Conservation (phyloP, 2,888 invertebrate genomes). For the Dilophus febrilis region DNA sequence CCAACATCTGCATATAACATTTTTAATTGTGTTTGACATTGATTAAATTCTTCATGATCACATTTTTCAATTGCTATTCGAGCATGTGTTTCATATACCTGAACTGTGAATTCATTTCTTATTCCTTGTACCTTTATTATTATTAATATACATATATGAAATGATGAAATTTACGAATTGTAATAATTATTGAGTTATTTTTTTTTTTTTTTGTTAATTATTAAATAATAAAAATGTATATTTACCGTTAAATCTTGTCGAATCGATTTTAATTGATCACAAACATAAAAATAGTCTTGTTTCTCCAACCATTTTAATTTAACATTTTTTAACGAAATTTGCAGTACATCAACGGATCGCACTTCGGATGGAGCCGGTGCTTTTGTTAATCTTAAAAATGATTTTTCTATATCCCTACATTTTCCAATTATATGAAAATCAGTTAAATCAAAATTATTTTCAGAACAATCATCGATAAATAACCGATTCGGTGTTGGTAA, state of each 20-base stretch:
- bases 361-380: conserved; percentile 86
- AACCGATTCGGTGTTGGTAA: conserved; percentile 15
- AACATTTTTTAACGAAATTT: conserved; percentile 72
- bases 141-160: conserved; percentile 5
- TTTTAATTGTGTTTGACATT: conserved; percentile 96
- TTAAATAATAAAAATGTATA: conserved; percentile 7
- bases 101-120: conserved; percentile 84
- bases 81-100: conserved; percentile 98
- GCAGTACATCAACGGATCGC: conserved; percentile 73
- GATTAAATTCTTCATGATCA: conserved; percentile 98
- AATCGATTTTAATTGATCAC: conserved; percentile 97
- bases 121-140: conserved; percentile 74
- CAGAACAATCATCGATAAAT: conserved; percentile 41
- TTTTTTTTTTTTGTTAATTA: neutral
- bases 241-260: conserved; percentile 94
- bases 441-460: conserved; percentile 62
- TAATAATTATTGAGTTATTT: neutral
- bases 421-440: conserved; percentile 88
- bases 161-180: conserved; percentile 2
- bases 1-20: conserved; percentile 77
- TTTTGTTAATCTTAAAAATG: conserved; percentile 87
- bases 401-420: conserved; percentile 87
- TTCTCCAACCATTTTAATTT: conserved; percentile 79
- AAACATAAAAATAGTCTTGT: conserved; percentile 90
- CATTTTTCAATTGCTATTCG: conserved; percentile 94